phyloP scores from a whole-genome alignment of 1,140 invertebrate species.

The Vollenhovia emeryi region DNA sequence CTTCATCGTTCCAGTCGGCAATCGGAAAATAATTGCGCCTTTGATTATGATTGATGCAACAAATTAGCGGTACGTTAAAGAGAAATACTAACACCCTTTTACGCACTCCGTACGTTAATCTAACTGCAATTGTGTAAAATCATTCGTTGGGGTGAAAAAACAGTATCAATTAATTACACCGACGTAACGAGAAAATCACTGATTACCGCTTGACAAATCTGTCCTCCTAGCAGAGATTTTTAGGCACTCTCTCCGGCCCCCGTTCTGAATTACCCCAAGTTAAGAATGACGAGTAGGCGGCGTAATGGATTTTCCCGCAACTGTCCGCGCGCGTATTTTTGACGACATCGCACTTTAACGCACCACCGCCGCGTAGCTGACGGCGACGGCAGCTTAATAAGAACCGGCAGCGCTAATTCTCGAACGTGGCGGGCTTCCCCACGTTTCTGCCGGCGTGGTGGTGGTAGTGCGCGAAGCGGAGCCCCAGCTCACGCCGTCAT shows the following conservation, averaged over 20 bases:
- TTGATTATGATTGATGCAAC: slow-evolving; percentile 32
- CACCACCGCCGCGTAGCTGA: not conserved
- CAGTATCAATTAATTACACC: not conserved
- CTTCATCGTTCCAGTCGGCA: not conserved
- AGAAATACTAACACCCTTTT: not conserved
- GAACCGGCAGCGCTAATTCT: slow-evolving; percentile 70
- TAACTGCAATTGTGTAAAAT: not conserved
- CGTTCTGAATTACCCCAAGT: not conserved
- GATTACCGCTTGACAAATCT: not conserved
- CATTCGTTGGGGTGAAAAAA: not conserved
- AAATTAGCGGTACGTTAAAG: slow-evolving; percentile 11
- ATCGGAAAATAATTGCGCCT: slow-evolving; percentile 9
- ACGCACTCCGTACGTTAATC: not conserved
- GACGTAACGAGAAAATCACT: not conserved
- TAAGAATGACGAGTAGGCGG: not conserved
- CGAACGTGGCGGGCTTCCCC: slow-evolving; percentile 50
- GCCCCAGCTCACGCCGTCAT: slow-evolving; percentile 63
- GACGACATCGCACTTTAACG: slow-evolving; percentile 11
- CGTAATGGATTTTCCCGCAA: not conserved
- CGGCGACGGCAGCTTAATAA: slow-evolving; percentile 65
- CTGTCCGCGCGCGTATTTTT: not conserved
- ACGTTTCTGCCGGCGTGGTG: not conserved
- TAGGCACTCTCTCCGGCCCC: not conserved
- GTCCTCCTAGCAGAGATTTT: not conserved
- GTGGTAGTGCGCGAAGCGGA: not conserved